Base-by-base conservation (phyloP, 2,797 vertebrate species). In the Miichthys miiuy region DNA sequence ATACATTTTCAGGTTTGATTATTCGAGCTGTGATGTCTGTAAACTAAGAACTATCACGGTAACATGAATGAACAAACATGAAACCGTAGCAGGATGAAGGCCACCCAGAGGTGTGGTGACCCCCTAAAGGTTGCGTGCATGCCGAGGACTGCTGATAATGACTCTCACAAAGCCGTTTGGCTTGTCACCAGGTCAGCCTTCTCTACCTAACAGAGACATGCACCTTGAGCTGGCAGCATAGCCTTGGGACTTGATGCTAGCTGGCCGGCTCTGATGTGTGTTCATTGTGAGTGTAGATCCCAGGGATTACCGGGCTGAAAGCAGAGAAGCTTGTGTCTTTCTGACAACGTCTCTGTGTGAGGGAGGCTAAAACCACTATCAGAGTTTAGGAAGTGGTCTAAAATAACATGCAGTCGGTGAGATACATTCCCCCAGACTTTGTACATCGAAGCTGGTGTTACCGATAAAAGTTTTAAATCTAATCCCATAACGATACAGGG, bases 271-370 rank as follows among this genome's bases (percentile, higher is more conserved):
- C 87, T 89, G 90, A 91, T 90, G 89, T 79, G 89, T 85, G 81
- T 66, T 90, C 89, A 91, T 92, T 92, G 91, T 92, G 85, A 88
- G 78, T 12, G 82, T 48, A 89, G 88, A 93, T 90, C 93, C 89
- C 83, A 63, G 81, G 93, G 93, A 94, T 94, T 94, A 95, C 75
- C 42, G 57, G 69, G 70, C 78, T 93, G 92, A 92, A 95, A 93
- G 90, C 84, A 79, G 89, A 95, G 89, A 92, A 60, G 86, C 65
- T 75, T 82, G 76, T 80, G 85, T 92, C 79, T 88, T 71, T 84
- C 82, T 88, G 71, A 73, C 82, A 80, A 27, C 48, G 65, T 79
- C 78, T 85, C 63, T 80, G 78, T 83, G 82, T 77, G 86, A 85
- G 76, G 27, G 55, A 70, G 17, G 65, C 75, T 79, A 71, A 83